Percentiles rank a stretch among this genome's conserved stretches.
Conservation (phyloP, 2,797 vertebrate genomes). For the Sylvilagus floridanus region DNA sequence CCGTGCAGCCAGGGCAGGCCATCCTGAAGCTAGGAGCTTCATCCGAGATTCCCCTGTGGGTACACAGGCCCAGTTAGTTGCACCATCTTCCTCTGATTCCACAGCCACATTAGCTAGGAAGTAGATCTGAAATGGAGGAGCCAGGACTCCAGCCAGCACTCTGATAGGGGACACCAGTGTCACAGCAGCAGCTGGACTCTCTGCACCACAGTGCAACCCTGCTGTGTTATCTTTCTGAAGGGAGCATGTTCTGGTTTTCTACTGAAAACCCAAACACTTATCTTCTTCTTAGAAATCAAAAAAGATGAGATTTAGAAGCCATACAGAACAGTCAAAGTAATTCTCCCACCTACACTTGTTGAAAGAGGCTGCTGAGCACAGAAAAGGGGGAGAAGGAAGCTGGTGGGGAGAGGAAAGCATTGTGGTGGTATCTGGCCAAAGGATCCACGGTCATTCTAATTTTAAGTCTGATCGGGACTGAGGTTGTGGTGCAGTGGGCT, state of each 20-base stretch:
- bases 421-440: neutral
- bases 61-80: no score
- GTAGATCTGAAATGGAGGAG: no score
- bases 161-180: no score
- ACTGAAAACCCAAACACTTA: slow-evolving; percentile 6
- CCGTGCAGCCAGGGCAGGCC: no score
- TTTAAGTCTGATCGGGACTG: neutral
- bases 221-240: neutral
- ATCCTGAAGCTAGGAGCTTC: no score
- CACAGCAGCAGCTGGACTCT: no score
- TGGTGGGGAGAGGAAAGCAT: neutral
- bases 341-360: neutral
- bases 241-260: neutral
- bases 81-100: no score
- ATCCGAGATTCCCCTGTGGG: no score
- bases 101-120: no score
- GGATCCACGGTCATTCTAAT: neutral
- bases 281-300: slow-evolving; percentile 1
- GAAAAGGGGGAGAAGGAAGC: neutral
- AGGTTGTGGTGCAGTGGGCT: no score
- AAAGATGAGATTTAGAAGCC: neutral
- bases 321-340: neutral
- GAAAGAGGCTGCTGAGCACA: neutral
- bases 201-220: no score
- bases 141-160: no score